phyloP scores from a whole-genome alignment of 2,888 invertebrate genomes.

The Drosophila macrothrix region DNA sequence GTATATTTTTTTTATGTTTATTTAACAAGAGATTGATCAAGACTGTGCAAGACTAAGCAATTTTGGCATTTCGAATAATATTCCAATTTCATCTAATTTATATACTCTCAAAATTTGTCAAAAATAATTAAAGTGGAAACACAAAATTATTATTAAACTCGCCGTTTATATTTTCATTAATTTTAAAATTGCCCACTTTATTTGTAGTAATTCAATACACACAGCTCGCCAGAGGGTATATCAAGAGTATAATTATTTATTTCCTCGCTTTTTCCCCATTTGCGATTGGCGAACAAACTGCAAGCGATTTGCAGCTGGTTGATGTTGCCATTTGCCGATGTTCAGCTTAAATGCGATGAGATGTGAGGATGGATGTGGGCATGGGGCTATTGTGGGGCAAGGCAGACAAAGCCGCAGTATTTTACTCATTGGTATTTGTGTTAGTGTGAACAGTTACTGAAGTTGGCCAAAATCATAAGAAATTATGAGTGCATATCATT shows the following conservation, averaged over 20 bases:
- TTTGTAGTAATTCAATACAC: not conserved
- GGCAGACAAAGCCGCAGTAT: conserved; percentile 15
- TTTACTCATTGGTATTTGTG: conserved; percentile 63
- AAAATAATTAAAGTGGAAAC: not conserved
- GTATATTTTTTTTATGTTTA: not conserved
- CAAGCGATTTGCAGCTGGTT: conserved; percentile 64
- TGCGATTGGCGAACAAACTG: conserved; percentile 59
- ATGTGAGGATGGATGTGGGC: conserved; percentile 14
- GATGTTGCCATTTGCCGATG: conserved; percentile 63
- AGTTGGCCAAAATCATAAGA: conserved; percentile 21
- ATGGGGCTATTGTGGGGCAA: conserved; percentile 19
- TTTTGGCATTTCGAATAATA: not conserved
- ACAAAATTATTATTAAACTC: not conserved
- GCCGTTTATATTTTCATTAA: not conserved
- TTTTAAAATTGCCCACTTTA: not conserved
- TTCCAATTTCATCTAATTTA: not conserved
- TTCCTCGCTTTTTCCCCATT: conserved; percentile 25
- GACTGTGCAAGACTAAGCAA: not conserved
- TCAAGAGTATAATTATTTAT: conserved; percentile 8
- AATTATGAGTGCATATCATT: conserved; percentile 31
- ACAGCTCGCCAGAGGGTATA: conserved; percentile 37
- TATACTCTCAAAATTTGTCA: not conserved
- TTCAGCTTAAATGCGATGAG: conserved; percentile 48
- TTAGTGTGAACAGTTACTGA: conserved; percentile 54
- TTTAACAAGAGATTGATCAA: not conserved